Percentiles rank a stretch among this genome's conserved stretches.
These are phyloP conservation scores for Nannospalax galili DNA, from an alignment of 2,113 vertebrate species.

Conservation along the genomic window DNA sequence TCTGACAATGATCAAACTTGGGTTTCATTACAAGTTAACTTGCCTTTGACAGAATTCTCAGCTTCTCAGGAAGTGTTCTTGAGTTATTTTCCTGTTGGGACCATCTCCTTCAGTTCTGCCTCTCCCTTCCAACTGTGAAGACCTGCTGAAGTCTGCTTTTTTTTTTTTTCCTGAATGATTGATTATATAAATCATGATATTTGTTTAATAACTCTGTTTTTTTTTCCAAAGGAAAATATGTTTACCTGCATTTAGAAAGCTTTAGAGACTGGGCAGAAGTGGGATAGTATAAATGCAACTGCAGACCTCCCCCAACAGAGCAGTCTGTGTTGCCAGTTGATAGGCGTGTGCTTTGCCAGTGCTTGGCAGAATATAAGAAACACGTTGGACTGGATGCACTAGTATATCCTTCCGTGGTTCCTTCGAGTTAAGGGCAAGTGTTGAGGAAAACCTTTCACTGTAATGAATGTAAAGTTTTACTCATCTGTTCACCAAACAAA, in stretches of 20 bases:
- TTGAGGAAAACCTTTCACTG: not conserved
- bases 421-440: not conserved
- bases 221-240: not conserved
- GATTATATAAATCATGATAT: not conserved
- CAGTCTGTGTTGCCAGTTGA: not conserved
- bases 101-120: slow-evolving; percentile 3
- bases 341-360: not conserved
- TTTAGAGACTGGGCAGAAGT: slow-evolving; percentile 14
- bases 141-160: not conserved
- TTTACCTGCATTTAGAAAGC: not conserved
- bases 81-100: not conserved
- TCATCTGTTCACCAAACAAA: not conserved
- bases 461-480: not conserved
- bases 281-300: not conserved
- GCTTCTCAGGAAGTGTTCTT: not conserved
- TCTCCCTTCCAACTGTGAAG: not conserved
- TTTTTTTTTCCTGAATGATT: not conserved
- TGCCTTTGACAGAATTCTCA: not conserved
- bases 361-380: not conserved
- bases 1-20: not conserved
- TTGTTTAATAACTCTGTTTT: not conserved
- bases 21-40: not conserved
- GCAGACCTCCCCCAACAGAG: not conserved
- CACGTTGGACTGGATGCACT: not conserved
- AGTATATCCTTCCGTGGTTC: not conserved